Base-by-base conservation (phyloP, 2,888 invertebrate genomes). In the Apeira syringaria region DNA sequence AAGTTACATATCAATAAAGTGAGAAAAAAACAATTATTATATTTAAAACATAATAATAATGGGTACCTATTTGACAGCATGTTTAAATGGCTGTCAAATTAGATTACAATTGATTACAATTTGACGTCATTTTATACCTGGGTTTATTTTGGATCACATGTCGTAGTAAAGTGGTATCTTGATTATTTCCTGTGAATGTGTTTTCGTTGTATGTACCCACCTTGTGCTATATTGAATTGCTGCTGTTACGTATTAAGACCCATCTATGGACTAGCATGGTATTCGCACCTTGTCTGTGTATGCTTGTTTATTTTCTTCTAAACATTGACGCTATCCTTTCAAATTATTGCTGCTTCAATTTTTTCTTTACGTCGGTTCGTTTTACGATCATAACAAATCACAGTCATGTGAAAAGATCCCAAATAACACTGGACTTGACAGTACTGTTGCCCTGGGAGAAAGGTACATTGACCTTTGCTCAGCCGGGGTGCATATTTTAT, bases 211-310 rank as follows among this genome's bases (percentile, higher is more conserved):
- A 35, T 53, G 57, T 52, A 47, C 39, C 28, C 54, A 48, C 52
- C 56, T 61, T 50, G 42, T 51, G 45, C 47, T 56, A 42, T 48
- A 43, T 31, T 35, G 28, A 45, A 43, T 30, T 35, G 24, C 50
- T 51, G 44, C 46, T 47, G 52, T 56, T 47, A 58, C 50, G 55
- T 53, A 56, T 56, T 73, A 75, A 61, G 85, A 85, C 85, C 86
- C 84, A 81, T 76, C 76, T 84, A 80, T 59, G 79, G 79, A 83
- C 69, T 56, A 50, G 64, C 60, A 61, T 67, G 67, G 45, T 46
- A 56, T 48, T 58, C 24, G 42, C 50, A 49, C 46, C 29, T 39
- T 45, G 35, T 31, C 27, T 56, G 24, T 47, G 13, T 34, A 34
- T 33, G 48, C 34, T 58, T 53, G 30, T 54, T 52, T 50, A 50